These are phyloP conservation scores for Gobio occitaniae DNA, from an alignment of 2,797 vertebrate species.

Conservation along the genomic window DNA sequence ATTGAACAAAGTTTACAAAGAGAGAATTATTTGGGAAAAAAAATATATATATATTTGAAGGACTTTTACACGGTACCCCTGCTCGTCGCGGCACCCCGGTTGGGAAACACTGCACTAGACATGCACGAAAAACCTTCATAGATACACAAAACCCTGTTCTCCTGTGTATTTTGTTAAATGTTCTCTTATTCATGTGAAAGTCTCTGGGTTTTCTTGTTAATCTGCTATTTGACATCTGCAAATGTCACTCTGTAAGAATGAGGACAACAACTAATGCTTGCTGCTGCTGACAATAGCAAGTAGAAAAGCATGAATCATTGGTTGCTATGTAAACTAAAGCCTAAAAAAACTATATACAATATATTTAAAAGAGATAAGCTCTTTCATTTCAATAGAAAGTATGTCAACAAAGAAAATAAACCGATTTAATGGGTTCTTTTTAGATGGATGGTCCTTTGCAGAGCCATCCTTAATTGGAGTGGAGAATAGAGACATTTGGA, in stretches of 20 bases:
- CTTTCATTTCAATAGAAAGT: background rate
- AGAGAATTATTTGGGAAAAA: no score
- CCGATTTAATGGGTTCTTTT: background rate
- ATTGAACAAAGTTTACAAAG: no score
- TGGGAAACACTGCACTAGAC: no score
- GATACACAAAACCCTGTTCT: background rate
- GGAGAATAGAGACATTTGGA: background rate
- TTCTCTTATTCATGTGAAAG: no score
- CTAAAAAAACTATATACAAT: background rate
- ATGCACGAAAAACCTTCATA: no score
- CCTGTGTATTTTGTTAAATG: background rate
- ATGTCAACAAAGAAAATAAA: background rate
- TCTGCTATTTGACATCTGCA: slow-evolving; percentile 1
- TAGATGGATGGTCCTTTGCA: background rate
- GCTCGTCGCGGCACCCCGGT: no score
- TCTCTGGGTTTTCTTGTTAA: background rate
- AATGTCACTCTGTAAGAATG: background rate
- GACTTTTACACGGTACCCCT: no score
- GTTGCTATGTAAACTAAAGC: background rate
- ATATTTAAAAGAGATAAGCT: background rate
- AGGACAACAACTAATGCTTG: background rate
- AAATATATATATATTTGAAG: no score
- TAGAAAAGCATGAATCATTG: background rate
- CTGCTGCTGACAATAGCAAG: background rate
- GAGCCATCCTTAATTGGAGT: slow-evolving; percentile 59